These are phyloP conservation scores for Harpagoxenus sublaevis DNA, from an alignment of 2,888 invertebrate species.

Conservation along the genomic window DNA sequence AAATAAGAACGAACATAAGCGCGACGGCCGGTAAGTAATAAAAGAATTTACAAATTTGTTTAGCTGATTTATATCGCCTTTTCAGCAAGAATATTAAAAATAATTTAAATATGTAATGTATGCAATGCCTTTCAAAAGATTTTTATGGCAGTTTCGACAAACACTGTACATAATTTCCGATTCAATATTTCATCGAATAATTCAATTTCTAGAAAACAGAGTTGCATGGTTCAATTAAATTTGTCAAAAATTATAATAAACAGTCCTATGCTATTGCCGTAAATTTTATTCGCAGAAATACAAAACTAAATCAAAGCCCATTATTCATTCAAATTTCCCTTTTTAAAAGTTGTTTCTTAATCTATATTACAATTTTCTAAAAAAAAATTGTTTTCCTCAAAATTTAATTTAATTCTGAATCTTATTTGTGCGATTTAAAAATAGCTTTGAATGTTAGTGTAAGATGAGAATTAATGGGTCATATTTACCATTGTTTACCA, in stretches of 20 bases:
- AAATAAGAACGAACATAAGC: neutral
- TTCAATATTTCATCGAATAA: neutral
- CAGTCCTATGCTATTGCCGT: neutral
- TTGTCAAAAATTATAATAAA: neutral
- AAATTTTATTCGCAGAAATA: neutral
- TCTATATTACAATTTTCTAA: neutral
- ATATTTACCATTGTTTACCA: no score
- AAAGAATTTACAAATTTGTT: conserved; percentile 24
- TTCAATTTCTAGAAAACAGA: neutral
- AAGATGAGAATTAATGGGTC: neutral
- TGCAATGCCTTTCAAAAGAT: neutral
- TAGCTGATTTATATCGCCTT: neutral
- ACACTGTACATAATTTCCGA: neutral
- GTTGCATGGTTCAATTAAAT: neutral
- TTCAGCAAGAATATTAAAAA: neutral
- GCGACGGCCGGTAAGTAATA: neutral
- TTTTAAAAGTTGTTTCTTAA: neutral
- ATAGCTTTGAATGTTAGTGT: neutral
- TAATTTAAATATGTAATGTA: neutral
- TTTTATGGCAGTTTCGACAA: neutral
- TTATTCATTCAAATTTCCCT: neutral
- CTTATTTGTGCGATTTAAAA: neutral
- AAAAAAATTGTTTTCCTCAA: neutral
- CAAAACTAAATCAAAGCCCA: neutral
- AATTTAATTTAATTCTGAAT: neutral